phyloP scores from a whole-genome alignment of 2,888 invertebrate genomes.

The Drosophila basisetae region DNA sequence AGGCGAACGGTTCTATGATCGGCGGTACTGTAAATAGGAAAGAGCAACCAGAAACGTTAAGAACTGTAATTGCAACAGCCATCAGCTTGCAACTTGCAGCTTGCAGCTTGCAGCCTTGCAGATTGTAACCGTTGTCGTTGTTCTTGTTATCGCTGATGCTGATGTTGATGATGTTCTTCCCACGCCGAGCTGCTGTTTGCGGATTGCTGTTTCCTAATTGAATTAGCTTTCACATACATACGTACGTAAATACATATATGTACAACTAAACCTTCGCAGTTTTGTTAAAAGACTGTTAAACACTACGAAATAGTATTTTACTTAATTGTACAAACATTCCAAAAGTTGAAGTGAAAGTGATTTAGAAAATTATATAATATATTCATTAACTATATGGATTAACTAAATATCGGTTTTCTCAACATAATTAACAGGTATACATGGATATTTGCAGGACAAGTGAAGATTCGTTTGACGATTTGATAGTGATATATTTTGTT shows the following conservation, averaged over 20 bases:
- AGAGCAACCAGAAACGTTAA: slow-evolving; percentile 68
- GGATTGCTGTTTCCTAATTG: slow-evolving; percentile 13
- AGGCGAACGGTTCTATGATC: slow-evolving; percentile 93
- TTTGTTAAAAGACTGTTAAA: slow-evolving; percentile 68
- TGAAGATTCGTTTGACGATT: slow-evolving; percentile 34
- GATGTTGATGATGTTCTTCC: slow-evolving; percentile 20
- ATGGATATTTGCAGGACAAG: slow-evolving; percentile 48
- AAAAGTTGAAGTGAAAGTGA: slow-evolving; percentile 64
- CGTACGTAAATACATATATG: slow-evolving; percentile 29
- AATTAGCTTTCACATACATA: slow-evolving; percentile 23
- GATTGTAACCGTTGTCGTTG: background rate
- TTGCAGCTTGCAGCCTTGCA: background rate
- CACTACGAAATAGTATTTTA: slow-evolving; percentile 52
- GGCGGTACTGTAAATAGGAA: slow-evolving; percentile 90
- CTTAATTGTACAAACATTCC: slow-evolving; percentile 77
- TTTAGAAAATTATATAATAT: slow-evolving; percentile 45
- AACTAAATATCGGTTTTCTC: slow-evolving; percentile 30
- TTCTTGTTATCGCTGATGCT: background rate
- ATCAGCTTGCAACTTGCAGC: background rate
- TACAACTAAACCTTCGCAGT: slow-evolving; percentile 80
- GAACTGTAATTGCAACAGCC: slow-evolving; percentile 24
- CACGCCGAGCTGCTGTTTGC: slow-evolving; percentile 62
- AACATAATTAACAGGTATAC: slow-evolving; percentile 53
- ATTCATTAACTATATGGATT: slow-evolving; percentile 26
- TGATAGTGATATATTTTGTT: slow-evolving; percentile 8